These are phyloP conservation scores for Drosophila saltans DNA, from an alignment of 1,140 invertebrate genomes.

Conservation along the genomic window DNA sequence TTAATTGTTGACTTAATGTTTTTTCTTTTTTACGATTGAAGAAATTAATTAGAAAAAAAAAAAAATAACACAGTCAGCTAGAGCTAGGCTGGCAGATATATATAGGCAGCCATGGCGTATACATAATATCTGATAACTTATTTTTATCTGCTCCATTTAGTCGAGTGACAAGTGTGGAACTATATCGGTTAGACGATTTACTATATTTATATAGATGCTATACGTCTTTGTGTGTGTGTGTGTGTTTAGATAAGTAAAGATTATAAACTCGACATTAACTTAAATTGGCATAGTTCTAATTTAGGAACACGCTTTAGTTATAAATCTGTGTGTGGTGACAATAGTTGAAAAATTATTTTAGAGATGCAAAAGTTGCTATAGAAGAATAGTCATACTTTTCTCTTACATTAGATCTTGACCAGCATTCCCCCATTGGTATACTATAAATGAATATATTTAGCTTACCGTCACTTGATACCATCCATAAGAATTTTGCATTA, in stretches of 20 bases:
- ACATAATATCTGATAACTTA: neutral
- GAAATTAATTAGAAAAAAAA: constrained; percentile 47
- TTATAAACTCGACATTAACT: neutral
- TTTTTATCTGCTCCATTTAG: neutral
- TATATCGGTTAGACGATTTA: constrained; percentile 14
- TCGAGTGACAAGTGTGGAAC: constrained; percentile 16
- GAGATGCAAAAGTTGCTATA: neutral
- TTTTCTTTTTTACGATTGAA: constrained; percentile 50
- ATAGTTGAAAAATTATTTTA: neutral
- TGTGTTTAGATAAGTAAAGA: constrained; percentile 1
- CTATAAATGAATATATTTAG: constrained; percentile 6
- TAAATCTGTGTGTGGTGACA: neutral
- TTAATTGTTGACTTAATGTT: constrained; percentile 51
- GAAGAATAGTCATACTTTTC: too few relatives aligned
- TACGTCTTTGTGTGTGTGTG: neutral
- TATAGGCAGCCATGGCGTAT: neutral
- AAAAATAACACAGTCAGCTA: constrained; percentile 34
- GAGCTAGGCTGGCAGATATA: neutral
- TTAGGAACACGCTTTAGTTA: neutral
- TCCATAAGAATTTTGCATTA: constrained; percentile 61
- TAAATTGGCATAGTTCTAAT: neutral
- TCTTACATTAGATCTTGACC: too few relatives aligned
- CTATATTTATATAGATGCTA: neutral
- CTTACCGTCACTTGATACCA: constrained; percentile 82
- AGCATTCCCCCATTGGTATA: too few relatives aligned